Evolutionary conservation across 2,797 vertebrate species (phyloP).

Genomic region (Neoniphon sammara): DNA sequence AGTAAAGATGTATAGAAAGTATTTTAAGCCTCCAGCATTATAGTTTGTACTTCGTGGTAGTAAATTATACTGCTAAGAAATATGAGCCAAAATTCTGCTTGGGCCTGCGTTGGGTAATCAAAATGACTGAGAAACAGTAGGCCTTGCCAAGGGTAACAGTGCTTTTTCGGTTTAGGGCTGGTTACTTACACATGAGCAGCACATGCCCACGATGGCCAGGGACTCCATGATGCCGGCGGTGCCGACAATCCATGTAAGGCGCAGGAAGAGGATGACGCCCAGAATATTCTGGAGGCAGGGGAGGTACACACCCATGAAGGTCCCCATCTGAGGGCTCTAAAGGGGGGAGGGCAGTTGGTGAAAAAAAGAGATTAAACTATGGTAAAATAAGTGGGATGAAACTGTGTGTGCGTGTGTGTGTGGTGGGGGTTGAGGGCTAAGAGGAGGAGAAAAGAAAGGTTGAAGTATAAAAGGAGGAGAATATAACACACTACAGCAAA

Average conservation of each 20-base stretch:
- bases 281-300: conserved; percentile 98
- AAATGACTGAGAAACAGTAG: neutral
- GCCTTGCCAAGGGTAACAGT: neutral
- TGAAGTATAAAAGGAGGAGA: neutral
- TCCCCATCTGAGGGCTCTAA: conserved; percentile 95
- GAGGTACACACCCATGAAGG: conserved; percentile 97
- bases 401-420: neutral
- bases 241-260: conserved; percentile 97
- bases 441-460: neutral
- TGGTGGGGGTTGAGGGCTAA: neutral
- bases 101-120: too few species aligned
- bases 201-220: conserved; percentile 92
- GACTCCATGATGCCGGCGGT: conserved; percentile 92
- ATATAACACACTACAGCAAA: neutral
- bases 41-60: too few species aligned
- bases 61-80: neutral
- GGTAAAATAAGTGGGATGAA: neutral
- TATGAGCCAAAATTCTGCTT: neutral
- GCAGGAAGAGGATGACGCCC: conserved; percentile 95
- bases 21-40: neutral
- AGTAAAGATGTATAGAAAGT: neutral
- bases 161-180: neutral
- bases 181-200: conserved; percentile 93
- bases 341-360: neutral
- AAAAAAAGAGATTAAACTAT: neutral